Evolutionary conservation across 2,888 invertebrate genomes (phyloP), one percentile per base, ranked within the genome.

Genomic region (Hipparchia semele): DNA sequence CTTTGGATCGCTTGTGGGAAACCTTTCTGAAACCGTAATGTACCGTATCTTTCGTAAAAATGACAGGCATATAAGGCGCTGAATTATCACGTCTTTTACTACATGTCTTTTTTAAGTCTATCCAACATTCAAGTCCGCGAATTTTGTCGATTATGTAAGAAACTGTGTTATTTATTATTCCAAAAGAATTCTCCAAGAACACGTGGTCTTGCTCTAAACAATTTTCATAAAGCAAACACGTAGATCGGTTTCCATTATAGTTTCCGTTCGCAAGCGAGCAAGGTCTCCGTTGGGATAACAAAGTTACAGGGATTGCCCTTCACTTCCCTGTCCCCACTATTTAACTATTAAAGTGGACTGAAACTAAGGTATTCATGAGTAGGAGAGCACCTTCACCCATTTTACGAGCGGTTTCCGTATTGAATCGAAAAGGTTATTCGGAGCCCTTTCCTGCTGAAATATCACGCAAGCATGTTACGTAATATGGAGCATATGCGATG

Each of bases 301-400:
- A 77, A 83, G 81, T 83, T 84, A 23, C 23, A 75, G 75, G 70
- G 68, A 82, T 74, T 73, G 73, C 84, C 84, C 78, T 83, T 84
- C 84, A 82, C 73, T 54, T 39, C 58, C 70, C 83, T 81, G 83
- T 82, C 83, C 83, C 80, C 77, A 83, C 89, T 90, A 86, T 91
- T 92, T 91, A 91, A 91, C 88, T 91, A 92, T 92, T 92, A 89
- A 92, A 88, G 85, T 82, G 84, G 85, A 83, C 86, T 84, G 77
- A 76, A 75, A 85, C 88, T 93, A 90, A 91, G 89, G 87, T 92
- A 92, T 92, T 92, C 92, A 93, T 92, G 92, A 90, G 87, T 87
- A 85, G 82, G 88, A 88, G 88, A 89, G 89, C 87, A 86, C 86
- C 39, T 83, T 84, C 86, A 86, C 86, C 84, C 85, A 87, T 88